Conservation (phyloP, 1,140 invertebrate species). For the Aphelinus atriplicis region DNA sequence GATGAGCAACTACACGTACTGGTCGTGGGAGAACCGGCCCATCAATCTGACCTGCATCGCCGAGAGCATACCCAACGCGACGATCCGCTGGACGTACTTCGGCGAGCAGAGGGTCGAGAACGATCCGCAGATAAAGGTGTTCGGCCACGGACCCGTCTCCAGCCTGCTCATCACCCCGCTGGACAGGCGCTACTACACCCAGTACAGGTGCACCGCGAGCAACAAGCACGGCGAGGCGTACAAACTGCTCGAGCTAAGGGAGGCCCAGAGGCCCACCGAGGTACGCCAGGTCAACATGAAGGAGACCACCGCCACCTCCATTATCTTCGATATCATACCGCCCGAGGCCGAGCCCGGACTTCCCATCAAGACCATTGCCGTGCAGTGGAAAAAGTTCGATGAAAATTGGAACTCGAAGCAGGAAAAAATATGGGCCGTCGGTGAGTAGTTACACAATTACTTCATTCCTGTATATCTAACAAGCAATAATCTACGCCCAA, state of each 20-base stretch:
- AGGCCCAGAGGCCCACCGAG: constrained; percentile 72
- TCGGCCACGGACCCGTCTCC: constrained; percentile 76
- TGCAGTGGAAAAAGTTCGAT: constrained; percentile 77
- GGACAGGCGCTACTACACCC: constrained; percentile 74
- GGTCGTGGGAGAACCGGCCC: constrained; percentile 82
- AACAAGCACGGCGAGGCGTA: constrained; percentile 78
- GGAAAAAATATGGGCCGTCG: constrained; percentile 80
- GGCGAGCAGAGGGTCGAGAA: constrained; percentile 65
- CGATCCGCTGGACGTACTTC: constrained; percentile 81
- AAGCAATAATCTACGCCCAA: too few relatives aligned
- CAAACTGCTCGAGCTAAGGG: constrained; percentile 75
- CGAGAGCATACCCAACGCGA: constrained; percentile 91
- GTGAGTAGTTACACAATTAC: constrained; percentile 57
- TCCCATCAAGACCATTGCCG: constrained; percentile 76
- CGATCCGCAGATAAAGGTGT: constrained; percentile 69
- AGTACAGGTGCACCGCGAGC: constrained; percentile 84
- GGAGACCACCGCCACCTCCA: constrained; percentile 83
- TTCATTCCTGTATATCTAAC: neutral
- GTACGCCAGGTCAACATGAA: constrained; percentile 71
- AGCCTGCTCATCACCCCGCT: constrained; percentile 74
- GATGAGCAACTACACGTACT: constrained; percentile 76
- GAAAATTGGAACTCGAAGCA: constrained; percentile 73
- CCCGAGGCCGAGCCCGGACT: constrained; percentile 79
- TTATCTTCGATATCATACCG: constrained; percentile 79
- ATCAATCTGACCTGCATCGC: constrained; percentile 90